Evolutionary conservation across 2,888 invertebrate species (phyloP), one percentile per base, ranked within the genome.

Genomic region (Drosophila conformis): DNA sequence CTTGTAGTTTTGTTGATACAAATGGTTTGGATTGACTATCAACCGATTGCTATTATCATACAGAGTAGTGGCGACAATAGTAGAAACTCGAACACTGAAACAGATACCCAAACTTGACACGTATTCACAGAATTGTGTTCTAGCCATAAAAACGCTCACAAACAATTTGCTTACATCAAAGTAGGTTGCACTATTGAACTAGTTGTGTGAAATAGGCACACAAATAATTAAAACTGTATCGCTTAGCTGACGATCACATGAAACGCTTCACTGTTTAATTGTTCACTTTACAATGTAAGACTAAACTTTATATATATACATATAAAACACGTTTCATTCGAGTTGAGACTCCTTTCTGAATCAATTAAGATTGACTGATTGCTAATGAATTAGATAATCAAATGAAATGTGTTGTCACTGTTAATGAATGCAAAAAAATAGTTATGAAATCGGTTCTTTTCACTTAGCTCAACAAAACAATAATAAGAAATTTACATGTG

Each of bases 1-100:
- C 72, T 79, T 56, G 53, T 73, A 67, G 58, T 70, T 77, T 78
- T 88, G 82, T 85, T 88, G 89, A 88, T 83, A 80, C 85, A 85
- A 85, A 88, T 85, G 89, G 79, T 78, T 78, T 76, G 54, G 58
- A 70, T 73, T 71, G 78, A 51, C 67, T 66, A 72, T 70, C 72
- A 61, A 18, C 56, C 61, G 54, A 54, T 61, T 60, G 76, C 42
- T 66, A 75, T 53, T 51, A 36, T 35, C 25, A 21, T 21, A 21
- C 18, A 21, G 18, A 36, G 21, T 31, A 29, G n/a, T 25, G n/a
- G 15, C 33, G 51, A 40, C 56, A 60, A 69, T 56, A 62, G 54
- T 48, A 49, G 61, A 46, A 52, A 38, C 36, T 36, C 21, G 15
- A 21, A 25, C 10, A 6, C 54, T 27, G n/a, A 51, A 51, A 25